Percentiles rank a stretch among this genome's conserved stretches.
These are phyloP conservation scores for Galeopsomyia nigrocyanea DNA, from an alignment of 2,888 invertebrate genomes.

Conservation along the genomic window DNA sequence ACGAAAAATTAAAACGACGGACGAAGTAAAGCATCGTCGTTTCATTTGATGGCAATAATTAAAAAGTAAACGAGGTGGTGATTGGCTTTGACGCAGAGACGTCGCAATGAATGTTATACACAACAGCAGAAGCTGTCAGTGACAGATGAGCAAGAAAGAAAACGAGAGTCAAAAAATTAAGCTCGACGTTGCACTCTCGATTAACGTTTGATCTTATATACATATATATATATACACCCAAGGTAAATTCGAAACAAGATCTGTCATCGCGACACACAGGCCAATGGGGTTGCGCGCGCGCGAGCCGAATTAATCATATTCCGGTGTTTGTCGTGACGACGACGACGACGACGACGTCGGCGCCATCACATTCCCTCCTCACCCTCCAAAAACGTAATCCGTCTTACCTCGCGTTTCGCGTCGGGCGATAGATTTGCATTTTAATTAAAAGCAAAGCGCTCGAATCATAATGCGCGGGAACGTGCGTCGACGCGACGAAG, in stretches of 20 bases:
- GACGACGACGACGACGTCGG: neutral
- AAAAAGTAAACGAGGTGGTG: neutral
- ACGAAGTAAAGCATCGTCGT: neutral
- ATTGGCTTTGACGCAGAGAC: neutral
- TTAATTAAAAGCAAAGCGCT: conserved; percentile 75
- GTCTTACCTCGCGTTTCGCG: conserved; percentile 65
- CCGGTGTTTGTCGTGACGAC: conserved; percentile 67
- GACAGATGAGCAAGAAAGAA: conserved; percentile 42
- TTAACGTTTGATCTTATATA: no score
- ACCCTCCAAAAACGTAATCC: conserved; percentile 66
- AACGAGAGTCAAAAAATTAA: conserved; percentile 29
- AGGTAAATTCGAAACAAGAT: no score
- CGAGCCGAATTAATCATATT: conserved; percentile 68
- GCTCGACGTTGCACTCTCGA: conserved; percentile 24
- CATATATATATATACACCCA: no score
- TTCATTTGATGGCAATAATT: conserved; percentile 25
- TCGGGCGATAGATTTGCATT: conserved; percentile 72
- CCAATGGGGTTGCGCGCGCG: conserved; percentile 63
- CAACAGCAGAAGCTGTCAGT: neutral
- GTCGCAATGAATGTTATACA: conserved; percentile 3
- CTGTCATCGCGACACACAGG: conserved; percentile 46
- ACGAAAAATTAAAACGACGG: conserved; percentile 27
- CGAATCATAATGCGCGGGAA: conserved; percentile 74
- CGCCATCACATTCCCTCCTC: neutral
- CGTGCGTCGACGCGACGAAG: conserved; percentile 63